Conservation (phyloP, 2,888 invertebrate species). For the Cetonia aurata region DNA sequence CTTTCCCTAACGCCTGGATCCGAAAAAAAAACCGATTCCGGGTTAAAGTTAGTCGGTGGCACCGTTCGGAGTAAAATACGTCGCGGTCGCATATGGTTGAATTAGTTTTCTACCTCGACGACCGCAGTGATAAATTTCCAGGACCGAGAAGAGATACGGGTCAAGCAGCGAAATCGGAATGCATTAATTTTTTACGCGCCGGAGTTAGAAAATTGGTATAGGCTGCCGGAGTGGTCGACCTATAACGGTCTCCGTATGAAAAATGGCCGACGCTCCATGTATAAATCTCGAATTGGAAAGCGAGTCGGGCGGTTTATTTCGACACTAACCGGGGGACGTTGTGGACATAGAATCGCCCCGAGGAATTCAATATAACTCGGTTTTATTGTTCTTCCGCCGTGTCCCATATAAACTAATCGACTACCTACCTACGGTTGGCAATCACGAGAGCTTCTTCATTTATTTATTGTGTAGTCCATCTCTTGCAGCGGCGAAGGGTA, state of each 20-base stretch:
- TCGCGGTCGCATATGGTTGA: conserved; percentile 58
- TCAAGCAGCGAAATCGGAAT: conserved; percentile 51
- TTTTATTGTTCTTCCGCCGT: conserved; percentile 14
- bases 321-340: no score
- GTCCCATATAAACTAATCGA: conserved; percentile 26
- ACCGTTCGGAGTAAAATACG: conserved; percentile 40
- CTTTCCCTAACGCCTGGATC: neutral
- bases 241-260: conserved; percentile 10
- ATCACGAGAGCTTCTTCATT: conserved; percentile 12
- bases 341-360: neutral
- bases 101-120: conserved; percentile 59
- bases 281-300: conserved; percentile 19
- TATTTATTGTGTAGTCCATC: conserved; percentile 9
- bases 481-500: neutral
- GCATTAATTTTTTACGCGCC: conserved; percentile 22
- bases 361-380: conserved; percentile 18
- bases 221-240: neutral
- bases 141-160: conserved; percentile 37
- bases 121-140: conserved; percentile 54
- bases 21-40: conserved; percentile 19
- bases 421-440: conserved; percentile 6
- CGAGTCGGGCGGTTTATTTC: no score
- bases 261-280: conserved; percentile 10
- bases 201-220: conserved; percentile 24
- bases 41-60: conserved; percentile 13